Evolutionary conservation across 1,140 invertebrate genomes (phyloP).

Genomic region (Microplitis demolitor): DNA sequence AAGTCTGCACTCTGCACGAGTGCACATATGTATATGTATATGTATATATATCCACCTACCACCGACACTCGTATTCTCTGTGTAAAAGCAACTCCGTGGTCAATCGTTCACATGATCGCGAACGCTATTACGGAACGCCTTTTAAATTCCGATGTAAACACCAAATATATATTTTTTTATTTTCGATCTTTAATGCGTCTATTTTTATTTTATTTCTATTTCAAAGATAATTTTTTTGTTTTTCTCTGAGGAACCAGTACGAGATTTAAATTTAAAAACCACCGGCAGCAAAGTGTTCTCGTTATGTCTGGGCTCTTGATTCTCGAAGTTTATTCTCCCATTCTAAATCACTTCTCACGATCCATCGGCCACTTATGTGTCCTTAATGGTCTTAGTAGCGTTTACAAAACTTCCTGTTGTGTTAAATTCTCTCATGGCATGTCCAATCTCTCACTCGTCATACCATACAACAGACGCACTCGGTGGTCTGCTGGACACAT

Average conservation of each 20-base stretch:
- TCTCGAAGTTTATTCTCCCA: background rate
- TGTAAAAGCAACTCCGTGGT: constrained; percentile 1
- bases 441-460: constrained; percentile 17
- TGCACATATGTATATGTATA: background rate
- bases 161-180: background rate
- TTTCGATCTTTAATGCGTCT: background rate
- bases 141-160: background rate
- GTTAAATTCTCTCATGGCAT: background rate
- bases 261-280: too few relatives aligned
- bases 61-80: background rate
- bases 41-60: constrained; percentile 4
- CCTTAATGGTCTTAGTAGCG: constrained; percentile 3
- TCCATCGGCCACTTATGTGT: background rate
- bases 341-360: constrained; percentile 2
- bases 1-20: constrained; percentile 12
- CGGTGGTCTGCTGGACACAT: constrained; percentile 34
- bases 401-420: constrained; percentile 40
- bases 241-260: background rate
- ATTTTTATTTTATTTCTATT: background rate
- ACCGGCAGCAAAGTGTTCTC: too few relatives aligned
- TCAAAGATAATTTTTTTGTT: background rate
- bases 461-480: constrained; percentile 7
- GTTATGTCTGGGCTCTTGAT: background rate
- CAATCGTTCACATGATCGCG: constrained; percentile 8
- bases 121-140: constrained; percentile 1